phyloP scores from a whole-genome alignment of 2,888 invertebrate species.

The Drosophila greeni region DNA sequence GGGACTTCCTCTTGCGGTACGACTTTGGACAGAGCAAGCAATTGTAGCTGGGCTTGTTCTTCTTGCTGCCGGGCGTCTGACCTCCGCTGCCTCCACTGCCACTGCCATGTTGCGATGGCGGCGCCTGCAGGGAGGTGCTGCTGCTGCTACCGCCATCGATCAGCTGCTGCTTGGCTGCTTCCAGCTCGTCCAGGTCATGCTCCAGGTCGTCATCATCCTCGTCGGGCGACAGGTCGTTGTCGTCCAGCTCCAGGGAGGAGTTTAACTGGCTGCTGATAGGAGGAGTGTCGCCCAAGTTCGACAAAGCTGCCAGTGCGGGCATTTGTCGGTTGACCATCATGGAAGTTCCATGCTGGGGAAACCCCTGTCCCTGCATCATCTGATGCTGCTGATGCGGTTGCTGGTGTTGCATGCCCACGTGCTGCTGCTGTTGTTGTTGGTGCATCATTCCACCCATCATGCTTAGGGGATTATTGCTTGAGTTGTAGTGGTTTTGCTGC shows the following conservation, averaged over 20 bases:
- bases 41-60: slow-evolving; percentile 77
- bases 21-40: slow-evolving; percentile 78
- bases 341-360: slow-evolving; percentile 45
- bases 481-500: slow-evolving; percentile 64
- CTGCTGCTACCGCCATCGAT: slow-evolving; percentile 77
- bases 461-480: slow-evolving; percentile 70
- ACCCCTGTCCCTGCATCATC: slow-evolving; percentile 33
- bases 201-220: slow-evolving; percentile 75
- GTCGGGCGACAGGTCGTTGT: slow-evolving; percentile 73
- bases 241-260: slow-evolving; percentile 70
- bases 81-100: slow-evolving; percentile 43
- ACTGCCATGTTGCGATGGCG: slow-evolving; percentile 59
- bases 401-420: slow-evolving; percentile 40
- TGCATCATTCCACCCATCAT: slow-evolving; percentile 76
- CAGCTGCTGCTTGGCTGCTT: slow-evolving; percentile 73
- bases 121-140: slow-evolving; percentile 75
- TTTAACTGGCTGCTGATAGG: slow-evolving; percentile 53
- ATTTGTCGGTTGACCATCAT: slow-evolving; percentile 47
- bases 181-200: slow-evolving; percentile 71
- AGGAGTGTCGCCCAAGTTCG: slow-evolving; percentile 30
- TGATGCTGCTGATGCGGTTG: slow-evolving; percentile 55
- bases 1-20: slow-evolving; percentile 78
- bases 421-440: slow-evolving; percentile 59
- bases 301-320: slow-evolving; percentile 44
- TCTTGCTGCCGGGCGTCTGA: slow-evolving; percentile 67